Percentiles rank a stretch among this genome's conserved stretches.
These are phyloP conservation scores for Synergus japonicus DNA, from an alignment of 2,888 invertebrate species.

Conservation along the genomic window DNA sequence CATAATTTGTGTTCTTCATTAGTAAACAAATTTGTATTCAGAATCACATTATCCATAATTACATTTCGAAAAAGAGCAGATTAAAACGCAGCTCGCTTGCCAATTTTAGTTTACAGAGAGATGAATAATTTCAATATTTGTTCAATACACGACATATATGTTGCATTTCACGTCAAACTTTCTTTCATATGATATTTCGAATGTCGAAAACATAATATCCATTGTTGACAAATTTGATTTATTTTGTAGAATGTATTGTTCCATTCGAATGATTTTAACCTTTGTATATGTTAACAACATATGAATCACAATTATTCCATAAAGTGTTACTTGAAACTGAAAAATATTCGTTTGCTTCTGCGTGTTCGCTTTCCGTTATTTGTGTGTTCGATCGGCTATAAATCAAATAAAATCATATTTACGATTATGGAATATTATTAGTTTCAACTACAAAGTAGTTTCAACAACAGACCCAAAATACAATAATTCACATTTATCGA, in stretches of 20 bases:
- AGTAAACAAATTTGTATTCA: not conserved
- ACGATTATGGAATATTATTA: not conserved
- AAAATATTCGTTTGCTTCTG: not conserved
- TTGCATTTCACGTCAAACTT: not conserved
- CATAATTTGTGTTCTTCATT: not conserved
- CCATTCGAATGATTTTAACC: not conserved
- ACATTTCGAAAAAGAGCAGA: not conserved
- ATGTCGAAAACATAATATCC: slow-evolving; percentile 1
- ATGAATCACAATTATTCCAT: not conserved
- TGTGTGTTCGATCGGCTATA: not conserved
- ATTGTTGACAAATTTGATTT: not conserved
- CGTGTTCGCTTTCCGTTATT: not conserved
- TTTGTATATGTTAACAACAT: not conserved
- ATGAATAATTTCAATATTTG: not conserved
- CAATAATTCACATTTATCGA: not conserved
- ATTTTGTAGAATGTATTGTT: not conserved
- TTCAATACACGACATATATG: not conserved
- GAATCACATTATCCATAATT: not conserved
- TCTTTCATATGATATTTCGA: not conserved
- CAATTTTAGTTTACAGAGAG: not conserved
- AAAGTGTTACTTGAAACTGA: not conserved
- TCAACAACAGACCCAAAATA: not conserved
- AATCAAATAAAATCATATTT: not conserved
- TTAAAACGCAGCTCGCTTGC: not conserved
- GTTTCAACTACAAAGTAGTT: not conserved